These are phyloP conservation scores for Hofmannophila pseudospretella DNA, from an alignment of 2,888 invertebrate genomes.

Conservation along the genomic window DNA sequence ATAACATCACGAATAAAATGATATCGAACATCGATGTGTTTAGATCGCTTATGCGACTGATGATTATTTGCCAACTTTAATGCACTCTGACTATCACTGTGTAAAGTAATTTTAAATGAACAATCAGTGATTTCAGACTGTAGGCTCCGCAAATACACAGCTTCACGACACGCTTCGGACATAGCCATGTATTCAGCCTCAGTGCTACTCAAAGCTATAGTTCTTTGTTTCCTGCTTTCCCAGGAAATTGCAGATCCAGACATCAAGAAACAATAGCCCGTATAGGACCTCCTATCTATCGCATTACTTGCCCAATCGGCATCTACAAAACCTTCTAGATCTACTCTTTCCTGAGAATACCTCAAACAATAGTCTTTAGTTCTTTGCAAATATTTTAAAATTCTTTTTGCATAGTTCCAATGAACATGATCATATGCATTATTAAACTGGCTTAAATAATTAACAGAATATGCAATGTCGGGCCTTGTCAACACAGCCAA, in stretches of 20 bases:
- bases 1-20: slow-evolving; percentile 13
- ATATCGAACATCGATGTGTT: slow-evolving; percentile 16
- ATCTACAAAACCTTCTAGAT: slow-evolving; percentile 3
- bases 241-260: slow-evolving; percentile 9
- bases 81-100: slow-evolving; percentile 13
- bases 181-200: slow-evolving; percentile 9
- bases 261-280: slow-evolving; percentile 7
- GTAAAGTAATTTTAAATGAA: too few relatives aligned
- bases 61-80: slow-evolving; percentile 9
- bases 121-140: too few relatives aligned
- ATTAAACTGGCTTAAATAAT: slow-evolving; percentile 9
- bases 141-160: slow-evolving; percentile 14
- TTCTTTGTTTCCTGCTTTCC: too few relatives aligned
- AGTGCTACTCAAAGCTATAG: too few relatives aligned
- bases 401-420: slow-evolving; percentile 6
- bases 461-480: too few relatives aligned
- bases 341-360: neutral
- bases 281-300: slow-evolving; percentile 1
- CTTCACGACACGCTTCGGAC: slow-evolving; percentile 11
- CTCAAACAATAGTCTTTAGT: slow-evolving; percentile 5
- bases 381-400: slow-evolving; percentile 7
- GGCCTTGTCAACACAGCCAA: too few relatives aligned
- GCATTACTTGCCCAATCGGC: slow-evolving; percentile 3
- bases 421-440: slow-evolving; percentile 4
- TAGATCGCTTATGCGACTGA: slow-evolving; percentile 4